Conservation (phyloP, 1,140 invertebrate genomes). For the Drosophila eugracilis region DNA sequence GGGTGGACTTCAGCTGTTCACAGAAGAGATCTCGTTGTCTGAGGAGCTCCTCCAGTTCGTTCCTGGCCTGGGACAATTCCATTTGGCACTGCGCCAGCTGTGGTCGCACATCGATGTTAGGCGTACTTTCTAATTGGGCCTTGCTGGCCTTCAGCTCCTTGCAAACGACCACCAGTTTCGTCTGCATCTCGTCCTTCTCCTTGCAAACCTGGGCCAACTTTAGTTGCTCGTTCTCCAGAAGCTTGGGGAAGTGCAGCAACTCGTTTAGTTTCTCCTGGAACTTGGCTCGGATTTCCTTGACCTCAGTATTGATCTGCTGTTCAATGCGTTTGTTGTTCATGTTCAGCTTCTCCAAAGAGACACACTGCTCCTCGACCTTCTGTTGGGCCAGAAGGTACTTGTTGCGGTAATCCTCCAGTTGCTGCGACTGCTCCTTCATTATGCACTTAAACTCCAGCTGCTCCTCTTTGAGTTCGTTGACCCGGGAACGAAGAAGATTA, state of each 20-base stretch:
- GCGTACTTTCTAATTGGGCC: conserved; percentile 40
- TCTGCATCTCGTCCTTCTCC: conserved; percentile 79
- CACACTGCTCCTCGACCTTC: conserved; percentile 89
- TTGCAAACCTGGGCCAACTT: conserved; percentile 90
- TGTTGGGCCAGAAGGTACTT: conserved; percentile 91
- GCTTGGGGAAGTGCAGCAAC: conserved; percentile 89
- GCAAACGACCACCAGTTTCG: conserved; percentile 75
- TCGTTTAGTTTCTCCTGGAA: conserved; percentile 92
- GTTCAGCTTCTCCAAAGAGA: conserved; percentile 90
- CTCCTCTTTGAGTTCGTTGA: conserved; percentile 79
- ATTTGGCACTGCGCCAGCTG: conserved; percentile 75
- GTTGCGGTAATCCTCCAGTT: conserved; percentile 90
- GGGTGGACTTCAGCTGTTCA: conserved; percentile 86
- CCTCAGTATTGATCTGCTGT: conserved; percentile 91
- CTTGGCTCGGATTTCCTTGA: conserved; percentile 89
- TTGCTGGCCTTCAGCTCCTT: conserved; percentile 77
- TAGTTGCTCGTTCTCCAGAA: conserved; percentile 90
- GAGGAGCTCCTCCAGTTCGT: conserved; percentile 65
- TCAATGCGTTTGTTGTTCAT: conserved; percentile 91
- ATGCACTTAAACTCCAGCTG: conserved; percentile 88
- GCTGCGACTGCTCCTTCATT: conserved; percentile 89
- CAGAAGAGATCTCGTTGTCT: conserved; percentile 78
- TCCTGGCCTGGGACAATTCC: conserved; percentile 60
- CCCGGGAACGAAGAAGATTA: conserved; percentile 63
- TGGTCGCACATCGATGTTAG: conserved; percentile 58